Percentiles rank a stretch among this genome's conserved stretches.
phyloP scores from a whole-genome alignment of 2,113 vertebrate genomes.

The Petrocephalus zakoni region DNA sequence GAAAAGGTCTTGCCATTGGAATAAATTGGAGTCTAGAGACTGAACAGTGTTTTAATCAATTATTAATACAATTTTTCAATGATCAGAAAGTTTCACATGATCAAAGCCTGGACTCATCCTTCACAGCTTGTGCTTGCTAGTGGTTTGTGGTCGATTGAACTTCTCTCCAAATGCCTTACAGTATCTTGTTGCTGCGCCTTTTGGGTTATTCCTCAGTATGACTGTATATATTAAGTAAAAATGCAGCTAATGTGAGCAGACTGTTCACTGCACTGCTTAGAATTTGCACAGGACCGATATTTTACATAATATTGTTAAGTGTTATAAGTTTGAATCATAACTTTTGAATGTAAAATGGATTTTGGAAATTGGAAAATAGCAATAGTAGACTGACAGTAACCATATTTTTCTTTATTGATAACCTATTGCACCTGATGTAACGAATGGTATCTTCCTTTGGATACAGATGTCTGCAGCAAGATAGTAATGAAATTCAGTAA shows the following conservation, averaged over 20 bases:
- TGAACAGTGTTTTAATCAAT: conserved; percentile 72
- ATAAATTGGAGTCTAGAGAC: conserved; percentile 54
- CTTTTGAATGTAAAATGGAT: not conserved
- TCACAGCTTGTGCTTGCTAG: conserved; percentile 58
- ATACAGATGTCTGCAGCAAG: not conserved
- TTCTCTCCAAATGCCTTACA: conserved; percentile 56
- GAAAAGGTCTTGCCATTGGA: conserved; percentile 44
- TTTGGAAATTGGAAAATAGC: not conserved
- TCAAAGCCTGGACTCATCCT: conserved; percentile 69
- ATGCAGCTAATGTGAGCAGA: not conserved
- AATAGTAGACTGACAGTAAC: not conserved
- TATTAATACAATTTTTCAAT: conserved; percentile 81
- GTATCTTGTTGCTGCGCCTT: conserved; percentile 44
- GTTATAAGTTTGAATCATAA: not conserved
- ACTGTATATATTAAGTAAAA: conserved; percentile 26
- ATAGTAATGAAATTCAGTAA: not conserved
- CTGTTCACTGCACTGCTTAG: not conserved
- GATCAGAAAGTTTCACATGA: conserved; percentile 68
- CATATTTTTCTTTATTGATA: not conserved
- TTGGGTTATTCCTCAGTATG: conserved; percentile 46
- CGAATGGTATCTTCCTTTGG: not conserved
- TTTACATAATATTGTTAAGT: conserved; percentile 23
- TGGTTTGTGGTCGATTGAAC: conserved; percentile 58
- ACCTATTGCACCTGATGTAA: not conserved
- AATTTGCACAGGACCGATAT: not conserved